Conservation (phyloP, 37 sponge, comb jelly and placozoan genomes). For the Mnemiopsis leidyi region DNA sequence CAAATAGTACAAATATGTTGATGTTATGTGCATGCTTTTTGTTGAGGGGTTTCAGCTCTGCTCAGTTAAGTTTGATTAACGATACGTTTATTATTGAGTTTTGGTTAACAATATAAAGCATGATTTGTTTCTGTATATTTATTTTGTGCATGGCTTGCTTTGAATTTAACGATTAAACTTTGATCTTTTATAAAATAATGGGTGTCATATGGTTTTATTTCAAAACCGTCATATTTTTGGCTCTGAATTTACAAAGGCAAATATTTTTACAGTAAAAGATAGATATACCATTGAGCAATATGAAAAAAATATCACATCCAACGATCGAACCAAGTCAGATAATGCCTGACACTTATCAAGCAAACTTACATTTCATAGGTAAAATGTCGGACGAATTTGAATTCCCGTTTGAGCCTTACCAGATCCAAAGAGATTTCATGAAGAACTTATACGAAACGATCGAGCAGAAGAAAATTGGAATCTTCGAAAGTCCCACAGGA, state of each 20-base stretch:
- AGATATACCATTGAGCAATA: no score
- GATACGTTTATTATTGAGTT: not conserved
- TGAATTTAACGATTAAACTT: not conserved
- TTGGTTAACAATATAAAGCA: not conserved
- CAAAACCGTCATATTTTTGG: no score
- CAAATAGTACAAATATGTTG: no score
- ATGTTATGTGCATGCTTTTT: not conserved
- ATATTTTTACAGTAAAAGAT: no score
- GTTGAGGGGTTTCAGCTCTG: not conserved
- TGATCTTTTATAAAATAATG: not conserved
- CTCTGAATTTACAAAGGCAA: no score
- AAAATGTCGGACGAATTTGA: slow-evolving; percentile 70
- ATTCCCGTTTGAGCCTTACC: slow-evolving; percentile 93
- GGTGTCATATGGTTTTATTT: no score
- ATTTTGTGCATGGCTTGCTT: not conserved
- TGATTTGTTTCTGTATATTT: not conserved
- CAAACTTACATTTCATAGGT: no score
- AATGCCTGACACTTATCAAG: not conserved
- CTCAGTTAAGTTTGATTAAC: not conserved
- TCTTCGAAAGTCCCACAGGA: slow-evolving; percentile 99
- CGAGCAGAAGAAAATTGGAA: slow-evolving; percentile 84
- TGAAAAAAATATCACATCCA: no score
- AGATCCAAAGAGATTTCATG: slow-evolving; percentile 92
- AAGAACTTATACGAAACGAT: slow-evolving; percentile 74
- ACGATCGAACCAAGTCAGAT: no score